These are phyloP conservation scores for Cosmopolites sordidus DNA, from an alignment of 2,888 invertebrate genomes.

Conservation along the genomic window DNA sequence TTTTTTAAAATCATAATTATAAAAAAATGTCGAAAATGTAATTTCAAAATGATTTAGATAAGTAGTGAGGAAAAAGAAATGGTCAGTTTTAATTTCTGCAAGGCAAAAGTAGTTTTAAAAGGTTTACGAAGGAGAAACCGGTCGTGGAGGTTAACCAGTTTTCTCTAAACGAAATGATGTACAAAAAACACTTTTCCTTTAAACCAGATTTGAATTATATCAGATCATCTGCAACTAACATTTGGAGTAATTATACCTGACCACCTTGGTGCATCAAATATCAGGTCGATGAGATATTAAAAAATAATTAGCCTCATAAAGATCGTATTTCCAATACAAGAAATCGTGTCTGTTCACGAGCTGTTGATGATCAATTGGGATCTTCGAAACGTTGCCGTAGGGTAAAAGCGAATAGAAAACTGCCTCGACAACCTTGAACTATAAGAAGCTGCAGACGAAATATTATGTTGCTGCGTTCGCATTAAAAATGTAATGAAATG, in stretches of 20 bases:
- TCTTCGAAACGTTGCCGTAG: not conserved
- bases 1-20: too few relatives aligned
- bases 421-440: constrained; percentile 1
- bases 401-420: not conserved
- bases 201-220: too few relatives aligned
- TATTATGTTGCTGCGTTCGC: not conserved
- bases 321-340: not conserved
- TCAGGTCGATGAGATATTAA: not conserved
- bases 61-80: too few relatives aligned
- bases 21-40: too few relatives aligned
- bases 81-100: too few relatives aligned
- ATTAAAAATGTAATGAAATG: not conserved
- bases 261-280: not conserved
- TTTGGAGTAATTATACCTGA: not conserved
- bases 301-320: not conserved
- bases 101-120: too few relatives aligned
- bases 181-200: too few relatives aligned
- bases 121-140: too few relatives aligned
- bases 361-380: not conserved
- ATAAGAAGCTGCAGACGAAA: not conserved
- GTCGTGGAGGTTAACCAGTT: too few relatives aligned
- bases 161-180: too few relatives aligned
- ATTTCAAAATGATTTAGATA: too few relatives aligned
- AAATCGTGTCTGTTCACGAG: not conserved
- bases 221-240: not conserved